Evolutionary conservation across 2,113 vertebrate genomes (phyloP).

Genomic region (Callipepla squamata): DNA sequence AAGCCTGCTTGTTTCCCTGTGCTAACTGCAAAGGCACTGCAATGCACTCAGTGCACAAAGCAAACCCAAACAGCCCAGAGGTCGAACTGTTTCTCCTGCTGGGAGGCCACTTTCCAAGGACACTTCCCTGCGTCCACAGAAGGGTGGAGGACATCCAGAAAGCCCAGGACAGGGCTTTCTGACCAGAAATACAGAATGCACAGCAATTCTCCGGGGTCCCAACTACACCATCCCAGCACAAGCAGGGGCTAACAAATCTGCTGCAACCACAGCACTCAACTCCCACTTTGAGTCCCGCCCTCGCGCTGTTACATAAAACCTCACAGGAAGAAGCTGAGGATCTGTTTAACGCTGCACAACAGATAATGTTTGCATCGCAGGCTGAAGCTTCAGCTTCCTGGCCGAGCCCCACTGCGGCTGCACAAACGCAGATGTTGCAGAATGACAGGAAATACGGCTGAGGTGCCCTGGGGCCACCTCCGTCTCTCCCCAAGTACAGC

Average conservation of each 20-base stretch:
- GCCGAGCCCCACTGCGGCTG: background rate
- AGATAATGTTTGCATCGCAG: rapidly evolving
- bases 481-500: background rate
- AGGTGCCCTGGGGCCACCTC: background rate
- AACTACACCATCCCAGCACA: background rate
- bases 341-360: rapidly evolving
- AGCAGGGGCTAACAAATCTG: background rate
- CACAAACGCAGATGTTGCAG: background rate
- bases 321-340: background rate
- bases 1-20: background rate
- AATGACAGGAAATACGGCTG: background rate
- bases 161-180: background rate
- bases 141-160: background rate
- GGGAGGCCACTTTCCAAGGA: background rate
- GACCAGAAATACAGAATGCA: background rate
- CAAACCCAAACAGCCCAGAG: background rate
- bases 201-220: background rate
- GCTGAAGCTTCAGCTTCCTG: background rate
- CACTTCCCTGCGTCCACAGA: background rate
- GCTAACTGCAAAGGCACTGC: background rate
- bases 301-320: rapidly evolving
- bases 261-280: background rate
- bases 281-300: background rate
- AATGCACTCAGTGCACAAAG: background rate
- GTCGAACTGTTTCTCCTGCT: background rate